Base-by-base conservation (phyloP, 1,140 invertebrate species). In the Coptotermes formosanus region DNA sequence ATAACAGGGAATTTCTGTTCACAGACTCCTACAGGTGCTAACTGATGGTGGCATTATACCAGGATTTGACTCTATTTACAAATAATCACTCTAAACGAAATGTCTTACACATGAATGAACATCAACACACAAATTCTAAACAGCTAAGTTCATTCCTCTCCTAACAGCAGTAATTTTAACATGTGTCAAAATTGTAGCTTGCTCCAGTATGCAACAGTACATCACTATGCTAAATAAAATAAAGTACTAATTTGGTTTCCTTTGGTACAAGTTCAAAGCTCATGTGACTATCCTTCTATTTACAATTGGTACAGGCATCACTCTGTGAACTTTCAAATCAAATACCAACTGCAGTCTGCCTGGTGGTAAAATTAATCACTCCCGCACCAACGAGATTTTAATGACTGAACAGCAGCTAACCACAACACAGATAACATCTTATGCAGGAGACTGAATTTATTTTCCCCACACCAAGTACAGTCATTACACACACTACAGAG, bases 221-320 rank as follows among this genome's bases (percentile, higher is more conserved):
- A 75, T 30, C 64, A 75, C 64, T 75, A 75, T 30, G n/a, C 25
- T 64, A 64, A 64, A 64, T 64, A 30, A 75, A n/a, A 75, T 9
- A 75, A 0, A 75, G 25, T 30, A 11, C 0, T 75, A 75, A 12
- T 38, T 38, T 75, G 25, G 64, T 75, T 75, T 75, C 64, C 64
- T 75, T 75, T 75, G 64, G 64, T 75, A 75, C 64, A 75, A 75
- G 64, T 75, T 75, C 64, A 75, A 25, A 75, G 64, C 64, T 75
- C 64, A 75, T 75, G 64, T 75, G 64, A 8, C n/a, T 75, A 75
- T 75, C n/a, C 82, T 83, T 43, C 30, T 82, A 23, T 82, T 38
- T 82, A n/a, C 81, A 19, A 44, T n/a, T n/a, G 30, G 8, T 83
- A 44, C 43, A 83, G 38, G 38, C 43, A 32, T 30, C 25, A 45